Base-by-base conservation (phyloP, 2,113 vertebrate species). In the Proterorhinus semilunaris region DNA sequence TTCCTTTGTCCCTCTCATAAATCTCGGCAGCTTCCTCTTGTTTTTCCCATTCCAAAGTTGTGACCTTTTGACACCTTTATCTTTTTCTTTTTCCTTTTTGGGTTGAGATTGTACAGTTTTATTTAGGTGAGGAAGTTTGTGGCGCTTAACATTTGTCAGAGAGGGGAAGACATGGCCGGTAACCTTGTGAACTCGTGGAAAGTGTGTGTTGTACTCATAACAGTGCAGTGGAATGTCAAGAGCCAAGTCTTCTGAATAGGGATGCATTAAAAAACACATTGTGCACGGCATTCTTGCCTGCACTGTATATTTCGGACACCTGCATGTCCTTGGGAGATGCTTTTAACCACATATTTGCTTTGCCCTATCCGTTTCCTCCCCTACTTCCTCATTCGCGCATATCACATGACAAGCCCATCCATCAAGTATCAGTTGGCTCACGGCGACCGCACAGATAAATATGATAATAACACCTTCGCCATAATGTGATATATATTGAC, bases 41-140 rank as follows among this genome's bases (percentile, higher is more conserved):
- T 94, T 95, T 95, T 96, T 96, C 94, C 94, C 93, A 94, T 95
- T 95, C 93, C 88, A 93, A 58, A 93, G 90, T 92, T 90, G 90
- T 94, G 93, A 87, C 91, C 91, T 91, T 92, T 92, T 93, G 89
- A 88, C 83, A 79, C 59, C 50, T 36, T 36, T 54, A 81, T 86
- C 91, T 92, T 93, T 90, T 91, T 84, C 84, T 94, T 36, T 36
- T 36, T 36, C 27, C 88, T 90, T 79, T 89, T 87, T 7, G 90
- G 87, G 88, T 91, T 92, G 90, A 88, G 89, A 92, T 94, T 90
- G 73, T 85, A 70, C 84, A 89, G 91, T 93, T 93, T 91, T 94
- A 90, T 94, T 95, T 95, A 92, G 86, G 93, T 93, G 88, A 95
- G 96, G 96, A 97, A 96, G 94, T 95, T 93, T 91, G 91, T 88